Percentiles rank a stretch among this genome's conserved stretches.
Evolutionary conservation across 1,140 invertebrate genomes (phyloP).

Genomic region (Eciton burchellii): DNA sequence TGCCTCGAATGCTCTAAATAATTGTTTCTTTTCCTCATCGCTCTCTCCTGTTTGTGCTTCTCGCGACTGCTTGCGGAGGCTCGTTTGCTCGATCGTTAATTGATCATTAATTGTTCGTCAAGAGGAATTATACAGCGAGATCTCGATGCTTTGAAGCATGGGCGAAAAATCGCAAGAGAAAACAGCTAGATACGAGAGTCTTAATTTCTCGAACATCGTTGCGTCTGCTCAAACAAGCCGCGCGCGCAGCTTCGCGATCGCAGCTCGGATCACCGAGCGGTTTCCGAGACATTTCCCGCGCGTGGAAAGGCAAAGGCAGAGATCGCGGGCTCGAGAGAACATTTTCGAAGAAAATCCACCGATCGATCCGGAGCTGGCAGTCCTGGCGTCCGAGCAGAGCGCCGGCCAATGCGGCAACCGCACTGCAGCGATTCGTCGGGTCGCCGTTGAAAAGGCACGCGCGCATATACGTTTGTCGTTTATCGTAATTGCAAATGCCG

Average conservation of each 20-base stretch:
- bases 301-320: neutral
- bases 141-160: neutral
- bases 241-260: too few relatives aligned
- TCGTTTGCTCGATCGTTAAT: slow-evolving; percentile 24
- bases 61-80: neutral
- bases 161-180: neutral
- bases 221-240: too few relatives aligned
- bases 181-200: neutral
- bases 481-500: slow-evolving; percentile 61
- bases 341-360: slow-evolving; percentile 26
- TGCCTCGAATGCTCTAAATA: slow-evolving; percentile 47
- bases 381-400: slow-evolving; percentile 16
- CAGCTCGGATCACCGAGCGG: too few relatives aligned
- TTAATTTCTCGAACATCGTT: neutral
- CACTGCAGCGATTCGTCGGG: slow-evolving; percentile 61
- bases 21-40: slow-evolving; percentile 27
- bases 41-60: slow-evolving; percentile 27
- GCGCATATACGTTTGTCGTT: slow-evolving; percentile 62
- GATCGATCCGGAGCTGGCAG: slow-evolving; percentile 26
- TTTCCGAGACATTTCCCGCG: neutral
- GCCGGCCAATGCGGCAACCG: slow-evolving; percentile 49
- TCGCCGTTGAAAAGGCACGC: slow-evolving; percentile 61
- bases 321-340: neutral
- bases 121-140: neutral
- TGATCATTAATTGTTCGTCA: slow-evolving; percentile 1